Evolutionary conservation across 2,113 vertebrate species (phyloP).

Genomic region (human (Homo sapiens)): GRCh38 chr22:27848501-27849000

Average conservation of each 20-base stretch:
- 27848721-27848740: background rate
- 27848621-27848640: rapidly evolving
- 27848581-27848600: background rate
- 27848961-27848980: too few relatives aligned
- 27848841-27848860: background rate
- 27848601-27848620: background rate
- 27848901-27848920: background rate
- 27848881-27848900: background rate
- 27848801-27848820: background rate
- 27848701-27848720: background rate
- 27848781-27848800: background rate
- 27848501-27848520: background rate
- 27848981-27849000: too few relatives aligned
- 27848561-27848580: background rate
- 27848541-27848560: background rate
- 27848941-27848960: background rate
- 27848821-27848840: background rate
- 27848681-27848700: background rate
- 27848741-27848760: background rate
- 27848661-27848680: rapidly evolving
- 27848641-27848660: conserved; percentile 32
- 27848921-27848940: background rate
- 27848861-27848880: background rate
- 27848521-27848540: rapidly evolving
- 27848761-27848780: background rate